Evolutionary conservation across 1,140 invertebrate genomes (phyloP), one percentile per base, ranked within the genome.

Genomic region (Pissodes strobi): DNA sequence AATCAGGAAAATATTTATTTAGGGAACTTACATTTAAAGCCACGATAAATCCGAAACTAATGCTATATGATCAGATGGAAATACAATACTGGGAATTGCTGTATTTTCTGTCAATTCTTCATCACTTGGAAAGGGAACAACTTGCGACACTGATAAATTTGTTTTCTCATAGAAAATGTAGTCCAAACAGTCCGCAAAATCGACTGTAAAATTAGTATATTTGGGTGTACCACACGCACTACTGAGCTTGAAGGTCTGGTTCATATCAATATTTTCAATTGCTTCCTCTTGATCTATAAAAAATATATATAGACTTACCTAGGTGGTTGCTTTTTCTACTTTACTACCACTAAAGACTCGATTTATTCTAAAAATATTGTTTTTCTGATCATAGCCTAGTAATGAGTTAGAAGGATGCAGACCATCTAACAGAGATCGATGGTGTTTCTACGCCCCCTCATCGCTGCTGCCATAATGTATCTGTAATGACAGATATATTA

Each of bases 61-160:
- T 46, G 95, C 88, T 67, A 98, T 81, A 79, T 98, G 95, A 84
- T 98, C 95, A 13, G 94, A 97, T 2, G 95, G 95, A 80, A 91
- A 93, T 2, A 90, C 87, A 19, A 91, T 78, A 71, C 91, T 97
- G 0, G 95, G 95, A 65, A 97, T 82, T 6, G 91, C 94, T 43
- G 77, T 81, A 72, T 94, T 75, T 43, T 82, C 75, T 43, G 75
- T 84, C n/a, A 98, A 77, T 74, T 94, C 90, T 71, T 93, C 90
- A 43, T 87, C 79, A 34, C 83, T 86, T 0, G 94, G 93, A 64
- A 95, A 80, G 2, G 94, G 93, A 53, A 97, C 81, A 0, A 91
- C 83, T 80, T 89, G 85, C 18, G 80, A 74, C 0, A 95, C 85
- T 62, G 82, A 71, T 2, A 95, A 78, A 39, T 82, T 77, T 41